These are phyloP conservation scores for Neodon shergylaensis DNA, from an alignment of 2,113 vertebrate species.

Conservation along the genomic window DNA sequence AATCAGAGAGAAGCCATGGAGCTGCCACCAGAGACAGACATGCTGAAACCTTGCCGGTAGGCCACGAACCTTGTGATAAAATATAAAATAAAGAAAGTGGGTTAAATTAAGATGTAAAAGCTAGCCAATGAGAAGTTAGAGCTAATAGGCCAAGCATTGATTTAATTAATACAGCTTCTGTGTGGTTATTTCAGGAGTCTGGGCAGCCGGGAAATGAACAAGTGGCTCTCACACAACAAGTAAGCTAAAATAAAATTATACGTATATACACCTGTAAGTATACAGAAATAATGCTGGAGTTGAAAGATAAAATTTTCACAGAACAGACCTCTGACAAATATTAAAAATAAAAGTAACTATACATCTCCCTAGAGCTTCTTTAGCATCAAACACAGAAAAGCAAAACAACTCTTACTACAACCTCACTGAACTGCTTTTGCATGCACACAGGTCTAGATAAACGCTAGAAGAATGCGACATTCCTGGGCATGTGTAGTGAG, in stretches of 20 bases:
- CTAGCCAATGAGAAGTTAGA: too few species aligned
- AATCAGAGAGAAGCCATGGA: too few species aligned
- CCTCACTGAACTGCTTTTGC: not conserved
- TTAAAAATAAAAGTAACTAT: constrained; percentile 13
- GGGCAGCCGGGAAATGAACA: too few species aligned
- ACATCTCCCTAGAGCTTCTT: not conserved
- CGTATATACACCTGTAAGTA: not conserved
- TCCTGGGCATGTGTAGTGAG: not conserved
- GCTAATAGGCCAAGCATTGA: too few species aligned
- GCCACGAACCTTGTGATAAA: too few species aligned
- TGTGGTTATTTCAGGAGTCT: too few species aligned
- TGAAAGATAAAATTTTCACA: constrained; percentile 29
- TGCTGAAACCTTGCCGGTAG: too few species aligned
- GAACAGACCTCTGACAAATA: not conserved
- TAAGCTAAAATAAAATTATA: not conserved
- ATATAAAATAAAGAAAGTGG: too few species aligned
- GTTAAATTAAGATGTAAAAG: too few species aligned
- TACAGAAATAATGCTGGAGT: not conserved
- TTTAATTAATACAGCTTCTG: too few species aligned
- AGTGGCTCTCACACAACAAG: not conserved
- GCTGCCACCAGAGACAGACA: too few species aligned
- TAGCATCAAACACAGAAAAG: not conserved
- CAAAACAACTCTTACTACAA: not conserved
- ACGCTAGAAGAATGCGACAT: not conserved
- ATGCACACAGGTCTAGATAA: not conserved